Percentiles rank a stretch among this genome's conserved stretches.
phyloP scores from a whole-genome alignment of 2,113 vertebrate species.

The Megatriorchis doriae region DNA sequence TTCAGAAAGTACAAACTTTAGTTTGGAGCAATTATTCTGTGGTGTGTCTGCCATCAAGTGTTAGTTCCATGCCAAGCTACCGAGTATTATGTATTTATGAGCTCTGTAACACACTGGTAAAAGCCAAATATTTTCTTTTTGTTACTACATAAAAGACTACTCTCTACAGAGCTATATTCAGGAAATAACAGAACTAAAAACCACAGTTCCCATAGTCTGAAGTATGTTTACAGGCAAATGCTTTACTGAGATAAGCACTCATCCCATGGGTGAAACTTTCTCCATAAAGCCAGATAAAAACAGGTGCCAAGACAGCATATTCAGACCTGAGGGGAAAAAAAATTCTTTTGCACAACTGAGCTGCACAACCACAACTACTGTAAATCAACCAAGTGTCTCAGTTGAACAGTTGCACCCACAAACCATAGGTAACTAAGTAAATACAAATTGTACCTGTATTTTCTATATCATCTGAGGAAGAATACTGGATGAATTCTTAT shows the following conservation, averaged over 20 bases:
- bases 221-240: neutral
- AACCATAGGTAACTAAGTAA: neutral
- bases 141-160: neutral
- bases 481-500: conserved; percentile 7
- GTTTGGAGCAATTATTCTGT: neutral
- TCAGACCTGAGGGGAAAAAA: neutral
- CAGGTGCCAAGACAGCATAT: neutral
- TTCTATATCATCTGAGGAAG: neutral
- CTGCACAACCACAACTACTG: neutral
- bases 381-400: neutral
- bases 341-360: neutral
- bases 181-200: neutral
- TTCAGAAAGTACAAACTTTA: neutral
- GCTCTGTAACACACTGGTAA: neutral
- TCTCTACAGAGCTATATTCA: neutral
- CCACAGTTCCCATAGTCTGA: neutral
- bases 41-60: neutral
- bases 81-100: neutral
- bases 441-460: conserved; percentile 1
- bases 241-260: neutral
- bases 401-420: neutral
- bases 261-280: neutral
- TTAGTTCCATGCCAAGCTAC: neutral
- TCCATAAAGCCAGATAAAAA: neutral
- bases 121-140: neutral